phyloP scores from a whole-genome alignment of 2,797 vertebrate genomes.

The Coregonus ussuriensis region DNA sequence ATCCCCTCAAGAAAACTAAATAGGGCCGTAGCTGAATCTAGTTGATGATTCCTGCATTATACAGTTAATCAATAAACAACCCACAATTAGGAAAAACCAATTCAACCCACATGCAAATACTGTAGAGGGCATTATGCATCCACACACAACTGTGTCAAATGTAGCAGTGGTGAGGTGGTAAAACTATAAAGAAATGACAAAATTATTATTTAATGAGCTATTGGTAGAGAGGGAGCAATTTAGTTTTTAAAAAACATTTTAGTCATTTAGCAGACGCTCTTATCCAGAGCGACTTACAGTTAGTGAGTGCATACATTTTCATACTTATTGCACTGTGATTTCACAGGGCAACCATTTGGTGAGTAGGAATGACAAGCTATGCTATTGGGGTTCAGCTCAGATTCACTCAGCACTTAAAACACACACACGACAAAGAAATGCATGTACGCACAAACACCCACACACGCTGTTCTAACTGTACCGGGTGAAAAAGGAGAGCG shows the following conservation, averaged over 20 bases:
- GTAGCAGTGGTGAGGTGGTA: too few relatives aligned
- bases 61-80: not conserved
- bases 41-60: not conserved
- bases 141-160: too few relatives aligned
- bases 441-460: too few relatives aligned
- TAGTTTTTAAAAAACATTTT: not conserved
- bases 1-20: not conserved
- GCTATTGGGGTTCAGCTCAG: slow-evolving; percentile 40
- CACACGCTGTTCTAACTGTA: slow-evolving; percentile 20
- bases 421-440: too few relatives aligned
- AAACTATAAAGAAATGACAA: too few relatives aligned
- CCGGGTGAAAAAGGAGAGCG: slow-evolving; percentile 24
- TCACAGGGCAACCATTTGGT: slow-evolving; percentile 51
- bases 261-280: too few relatives aligned
- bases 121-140: too few relatives aligned
- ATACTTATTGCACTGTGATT: slow-evolving; percentile 31
- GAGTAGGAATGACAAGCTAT: slow-evolving; percentile 34
- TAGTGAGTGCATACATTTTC: too few relatives aligned
- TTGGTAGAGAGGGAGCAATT: slow-evolving; percentile 36
- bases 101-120: not conserved
- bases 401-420: slow-evolving; percentile 25
- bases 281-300: too few relatives aligned
- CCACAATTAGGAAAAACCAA: not conserved
- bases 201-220: slow-evolving; percentile 30
- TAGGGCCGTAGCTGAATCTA: too few relatives aligned